These are phyloP conservation scores for Gryllus bimaculatus DNA, from an alignment of 1,140 invertebrate species.

Conservation along the genomic window DNA sequence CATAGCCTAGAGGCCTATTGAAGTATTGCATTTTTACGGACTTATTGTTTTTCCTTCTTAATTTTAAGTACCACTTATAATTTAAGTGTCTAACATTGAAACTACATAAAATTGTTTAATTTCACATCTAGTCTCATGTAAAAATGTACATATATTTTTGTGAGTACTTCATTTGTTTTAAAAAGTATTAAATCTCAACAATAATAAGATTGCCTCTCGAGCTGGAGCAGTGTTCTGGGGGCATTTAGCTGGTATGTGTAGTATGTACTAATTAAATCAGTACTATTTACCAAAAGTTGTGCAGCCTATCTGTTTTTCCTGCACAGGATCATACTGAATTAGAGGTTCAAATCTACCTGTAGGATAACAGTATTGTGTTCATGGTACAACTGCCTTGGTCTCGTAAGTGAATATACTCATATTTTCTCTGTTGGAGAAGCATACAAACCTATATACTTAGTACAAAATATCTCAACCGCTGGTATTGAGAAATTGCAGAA, in stretches of 20 bases:
- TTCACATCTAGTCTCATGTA: not conserved
- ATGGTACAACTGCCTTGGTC: not conserved
- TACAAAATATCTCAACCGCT: not conserved
- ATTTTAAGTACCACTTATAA: not conserved
- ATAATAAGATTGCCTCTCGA: not conserved
- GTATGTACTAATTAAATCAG: not conserved
- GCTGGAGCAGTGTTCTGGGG: not conserved
- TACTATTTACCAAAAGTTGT: not conserved
- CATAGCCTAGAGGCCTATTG: not conserved
- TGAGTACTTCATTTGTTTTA: not conserved
- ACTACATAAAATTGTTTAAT: not conserved
- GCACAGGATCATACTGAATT: not conserved
- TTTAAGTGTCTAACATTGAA: not conserved
- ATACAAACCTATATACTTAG: not conserved
- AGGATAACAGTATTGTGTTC: not conserved
- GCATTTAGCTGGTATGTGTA: not conserved
- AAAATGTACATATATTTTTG: not conserved
- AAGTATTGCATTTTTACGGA: not conserved
- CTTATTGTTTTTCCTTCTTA: not conserved
- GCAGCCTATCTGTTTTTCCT: not conserved
- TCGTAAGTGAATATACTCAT: not conserved
- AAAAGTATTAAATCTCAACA: not conserved
- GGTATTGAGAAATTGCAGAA: not conserved
- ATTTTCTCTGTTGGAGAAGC: not conserved
- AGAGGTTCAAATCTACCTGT: conserved; percentile 1